Base-by-base conservation (phyloP, 2,113 vertebrate species). In the Tapirus terrestris region DNA sequence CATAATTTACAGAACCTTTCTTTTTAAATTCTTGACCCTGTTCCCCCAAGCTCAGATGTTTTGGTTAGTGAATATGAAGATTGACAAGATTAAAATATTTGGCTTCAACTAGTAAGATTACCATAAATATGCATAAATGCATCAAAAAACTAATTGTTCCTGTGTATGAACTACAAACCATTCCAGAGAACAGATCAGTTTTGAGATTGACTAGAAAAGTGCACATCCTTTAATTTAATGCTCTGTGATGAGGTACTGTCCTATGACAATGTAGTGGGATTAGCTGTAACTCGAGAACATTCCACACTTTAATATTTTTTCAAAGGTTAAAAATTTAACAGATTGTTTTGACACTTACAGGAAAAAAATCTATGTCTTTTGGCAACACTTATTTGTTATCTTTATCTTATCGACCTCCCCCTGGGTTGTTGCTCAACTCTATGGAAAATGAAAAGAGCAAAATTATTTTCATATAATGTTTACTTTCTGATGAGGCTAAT, bases 111-210 rank as follows among this genome's bases (percentile, higher is more conserved):
- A 89, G 17, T n/a, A 27, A 85, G 89, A 70, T 90, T 73, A 48
- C 33, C 83, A 94, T 96, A 97, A 97, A 93, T 97, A 90, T 75
- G 60, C 63, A 96, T 88, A 68, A 91, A 77, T 95, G 18, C 13
- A 89, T 89, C 48, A 45, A 27, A 12, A 94, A 86, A 23, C 27
- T 83, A 97, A 93, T 96, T 96, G 39, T 85, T 95, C 45, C 81
- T 75, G 70, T 97, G 77, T 91, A 94, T 95, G 88, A 97, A 91
- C 51, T 96, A 17, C 72, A 39, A 97, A 72, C 12, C 60, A 92
- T 97, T 97, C 36, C 95, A 92, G 56, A 96, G 80, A 97, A 88
- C 93, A 98, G 96, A 98, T 98, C 96, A 91, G 65, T 79, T 43
- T 73, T 95, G 58, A 89, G 84, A 85, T 94, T 96, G 95, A 97